Evolutionary conservation across 2,888 invertebrate species (phyloP), one percentile per base, ranked within the genome.

Genomic region (Branchipolynoe longqiensis): DNA sequence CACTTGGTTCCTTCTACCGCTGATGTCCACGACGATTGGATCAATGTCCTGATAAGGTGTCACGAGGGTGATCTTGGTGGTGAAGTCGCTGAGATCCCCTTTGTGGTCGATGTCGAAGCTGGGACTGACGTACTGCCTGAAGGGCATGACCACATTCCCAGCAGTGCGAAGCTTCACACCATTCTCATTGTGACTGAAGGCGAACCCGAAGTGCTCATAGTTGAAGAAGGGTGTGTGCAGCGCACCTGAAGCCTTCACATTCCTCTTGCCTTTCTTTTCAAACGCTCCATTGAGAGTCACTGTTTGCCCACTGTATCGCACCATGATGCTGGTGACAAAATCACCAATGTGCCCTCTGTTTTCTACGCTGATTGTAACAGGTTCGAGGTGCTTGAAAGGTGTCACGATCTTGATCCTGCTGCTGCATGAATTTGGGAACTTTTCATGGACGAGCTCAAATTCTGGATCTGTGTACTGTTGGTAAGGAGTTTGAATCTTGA

Each of bases 1-100:
- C 3, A 89, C 64, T n/a, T n/a, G n/a, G 18, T 2, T 18, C 3
- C 86, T 85, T 78, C 48, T 25, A 41, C 85, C 85, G 38, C 38
- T 8, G 69, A 38, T 36, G 38, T 33, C n/a, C 1, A 69, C 14
- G 4, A n/a, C 69, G 1, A 69, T n/a, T 22, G 69, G 69, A 38
- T 81, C 62, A 33, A 73, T n/a, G 18, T 31, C 25, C n/a, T 78
- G 58, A 81, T 48, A 81, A 14, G 86, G 86, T 12, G 86, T 86
- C 2, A 25, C 48, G 48, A 78, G 14, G 0, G 41, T 54, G 31
- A 78, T 28, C 78, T 78, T 78, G 3, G 56, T 85, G 14, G 28
- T 85, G 69, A 86, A 84, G n/a, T 59, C 69, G 6, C 22, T 28
- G 1, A 83, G 12, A 41, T 33, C 0, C 40, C 56, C 83, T 6